Evolutionary conservation across 2,888 invertebrate species (phyloP).

Genomic region (Cactoblastis cactorum): DNA sequence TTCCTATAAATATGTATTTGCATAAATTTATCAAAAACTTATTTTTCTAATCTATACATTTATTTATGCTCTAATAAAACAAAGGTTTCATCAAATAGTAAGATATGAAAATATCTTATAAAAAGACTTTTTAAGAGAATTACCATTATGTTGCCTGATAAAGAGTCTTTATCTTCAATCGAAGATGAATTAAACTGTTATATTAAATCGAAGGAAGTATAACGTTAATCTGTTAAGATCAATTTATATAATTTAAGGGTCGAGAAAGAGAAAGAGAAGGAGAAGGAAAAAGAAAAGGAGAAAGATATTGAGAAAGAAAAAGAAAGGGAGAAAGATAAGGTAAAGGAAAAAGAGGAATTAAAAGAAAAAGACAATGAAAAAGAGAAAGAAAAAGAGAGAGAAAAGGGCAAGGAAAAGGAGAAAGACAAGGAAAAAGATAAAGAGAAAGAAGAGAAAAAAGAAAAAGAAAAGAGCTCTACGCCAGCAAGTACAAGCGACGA

Average conservation of each 20-base stretch:
- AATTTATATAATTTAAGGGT: background rate
- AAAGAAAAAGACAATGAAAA: conserved; percentile 36
- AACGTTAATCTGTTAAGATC: too few relatives aligned
- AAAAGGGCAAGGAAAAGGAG: conserved; percentile 42
- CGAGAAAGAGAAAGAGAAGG: conserved; percentile 31
- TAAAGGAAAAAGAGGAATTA: conserved; percentile 32
- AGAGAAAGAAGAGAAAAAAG: conserved; percentile 41
- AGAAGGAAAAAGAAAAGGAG: conserved; percentile 39
- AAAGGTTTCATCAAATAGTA: too few relatives aligned
- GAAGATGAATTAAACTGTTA: too few relatives aligned
- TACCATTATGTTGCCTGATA: too few relatives aligned
- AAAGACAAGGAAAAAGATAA: conserved; percentile 40
- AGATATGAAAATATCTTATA: too few relatives aligned
- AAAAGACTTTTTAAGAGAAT: too few relatives aligned
- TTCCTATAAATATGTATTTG: too few relatives aligned
- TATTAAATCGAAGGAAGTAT: too few relatives aligned
- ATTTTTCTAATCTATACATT: too few relatives aligned
- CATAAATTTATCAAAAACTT: too few relatives aligned
- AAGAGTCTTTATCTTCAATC: too few relatives aligned
- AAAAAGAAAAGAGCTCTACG: conserved; percentile 42
- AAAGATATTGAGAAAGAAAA: conserved; percentile 28
- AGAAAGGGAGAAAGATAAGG: conserved; percentile 24
- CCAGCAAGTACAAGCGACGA: conserved; percentile 47
- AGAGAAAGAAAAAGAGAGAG: conserved; percentile 32
- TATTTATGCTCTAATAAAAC: too few relatives aligned